Base-by-base conservation (phyloP, 1,140 invertebrate genomes). In the Drosophila mauritiana region DNA sequence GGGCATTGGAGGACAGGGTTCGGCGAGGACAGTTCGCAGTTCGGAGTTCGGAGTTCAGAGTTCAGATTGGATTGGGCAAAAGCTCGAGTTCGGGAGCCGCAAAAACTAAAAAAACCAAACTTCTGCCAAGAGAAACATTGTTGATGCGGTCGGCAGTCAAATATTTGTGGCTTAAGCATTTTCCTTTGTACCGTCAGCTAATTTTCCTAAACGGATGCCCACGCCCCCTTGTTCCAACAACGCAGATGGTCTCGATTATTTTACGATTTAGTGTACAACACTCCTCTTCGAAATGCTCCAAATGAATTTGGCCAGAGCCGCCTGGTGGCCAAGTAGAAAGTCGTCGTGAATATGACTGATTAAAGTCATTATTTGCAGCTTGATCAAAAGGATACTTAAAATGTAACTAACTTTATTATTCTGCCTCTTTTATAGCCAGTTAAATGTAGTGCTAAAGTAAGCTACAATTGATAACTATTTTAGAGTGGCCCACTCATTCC, bases 61-160 rank as follows among this genome's bases (percentile, higher is more conserved):
- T 31, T 31, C 27, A 31, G 27, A 2, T 8, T 31, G 27, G 27
- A 27, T 27, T 27, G 25, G 27, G 5, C 0, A 22, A 0, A 22
- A 22, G 7, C 22, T 45, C 31, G 31, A 31, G 31, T 31, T 31
- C 7, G 31, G 46, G 45, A 46, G 58, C 73, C 81, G 70, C 67
- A 39, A 80, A 89, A 88, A 88, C 82, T 79, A 88, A 82, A 88
- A 88, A 88, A 86, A 59, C 65, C 78, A 76, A 82, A 78, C 57
- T 77, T 78, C 53, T 72, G 58, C 42, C 70, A 79, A 79, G 58
- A 88, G 73, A 62, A 86, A 86, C 82, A 79, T 88, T 86, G 82
- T 78, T 85, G 73, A 51, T 72, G 74, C 65, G 83, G 79, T 88
- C 70, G 72, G 67, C 62, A 69, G 62, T 67, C 79, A 86, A 86